Conservation (phyloP, 2,797 vertebrate species). For the Masticophis lateralis region DNA sequence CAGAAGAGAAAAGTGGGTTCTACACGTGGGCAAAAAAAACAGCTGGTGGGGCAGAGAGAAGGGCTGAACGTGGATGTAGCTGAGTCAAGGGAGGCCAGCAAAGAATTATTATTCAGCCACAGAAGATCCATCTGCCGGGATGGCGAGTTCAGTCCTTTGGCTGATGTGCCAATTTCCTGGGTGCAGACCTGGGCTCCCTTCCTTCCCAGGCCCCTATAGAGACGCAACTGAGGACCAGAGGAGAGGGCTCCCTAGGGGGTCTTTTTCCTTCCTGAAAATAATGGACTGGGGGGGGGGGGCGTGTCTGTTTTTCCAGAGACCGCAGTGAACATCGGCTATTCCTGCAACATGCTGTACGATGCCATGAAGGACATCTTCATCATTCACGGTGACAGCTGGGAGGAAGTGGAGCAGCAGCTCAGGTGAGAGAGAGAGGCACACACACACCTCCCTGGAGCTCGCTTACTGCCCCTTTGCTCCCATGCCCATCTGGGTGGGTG, state of each 20-base stretch:
- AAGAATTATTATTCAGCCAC: too few relatives aligned
- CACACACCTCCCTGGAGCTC: too few relatives aligned
- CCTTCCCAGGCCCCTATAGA: not conserved
- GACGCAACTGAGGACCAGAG: not conserved
- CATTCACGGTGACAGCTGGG: slow-evolving; percentile 74
- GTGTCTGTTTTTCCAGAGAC: slow-evolving; percentile 78
- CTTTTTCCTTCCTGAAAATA: not conserved
- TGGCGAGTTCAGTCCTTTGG: not conserved
- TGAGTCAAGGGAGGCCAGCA: not conserved
- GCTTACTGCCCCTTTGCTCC: not conserved
- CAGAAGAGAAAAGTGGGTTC: not conserved
- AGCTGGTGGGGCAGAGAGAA: not conserved
- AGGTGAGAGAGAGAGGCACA: slow-evolving; percentile 66
- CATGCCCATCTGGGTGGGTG: not conserved
- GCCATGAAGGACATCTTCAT: slow-evolving; percentile 87
- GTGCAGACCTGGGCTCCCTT: not conserved
- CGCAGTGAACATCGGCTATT: slow-evolving; percentile 90
- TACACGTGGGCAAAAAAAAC: not conserved
- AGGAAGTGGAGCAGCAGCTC: slow-evolving; percentile 80
- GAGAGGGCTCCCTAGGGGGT: not conserved
- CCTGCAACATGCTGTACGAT: slow-evolving; percentile 89
- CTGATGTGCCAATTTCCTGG: not conserved
- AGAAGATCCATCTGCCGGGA: not conserved
- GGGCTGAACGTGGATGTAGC: too few relatives aligned
- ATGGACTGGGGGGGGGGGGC: not conserved